Evolutionary conservation across 1,140 invertebrate genomes (phyloP).

Genomic region (Drosophila chauvacae): DNA sequence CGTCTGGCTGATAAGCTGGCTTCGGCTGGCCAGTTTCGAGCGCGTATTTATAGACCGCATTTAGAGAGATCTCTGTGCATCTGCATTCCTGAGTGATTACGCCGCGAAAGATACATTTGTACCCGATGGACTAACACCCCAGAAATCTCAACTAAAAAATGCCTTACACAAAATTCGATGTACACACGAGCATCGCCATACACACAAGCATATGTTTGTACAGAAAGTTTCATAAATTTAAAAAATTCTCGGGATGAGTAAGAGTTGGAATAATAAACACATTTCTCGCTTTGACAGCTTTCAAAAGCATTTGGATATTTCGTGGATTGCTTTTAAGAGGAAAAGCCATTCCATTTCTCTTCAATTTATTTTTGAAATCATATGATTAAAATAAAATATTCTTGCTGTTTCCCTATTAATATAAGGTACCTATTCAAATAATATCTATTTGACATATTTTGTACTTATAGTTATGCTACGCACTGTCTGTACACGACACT

Average conservation of each 20-base stretch:
- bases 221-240: slow-evolving; percentile 45
- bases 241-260: slow-evolving; percentile 3
- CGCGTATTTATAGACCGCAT: slow-evolving; percentile 40
- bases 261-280: slow-evolving; percentile 39
- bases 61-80: slow-evolving; percentile 39
- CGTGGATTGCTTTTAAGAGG: slow-evolving; percentile 2
- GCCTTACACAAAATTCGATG: slow-evolving; percentile 46
- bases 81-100: slow-evolving; percentile 52
- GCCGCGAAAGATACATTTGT: slow-evolving; percentile 45
- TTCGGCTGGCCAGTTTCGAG: slow-evolving; percentile 15
- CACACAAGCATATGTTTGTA: slow-evolving; percentile 1
- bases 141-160: slow-evolving; percentile 47
- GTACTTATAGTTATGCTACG: slow-evolving; percentile 1
- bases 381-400: background rate
- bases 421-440: background rate
- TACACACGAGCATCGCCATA: slow-evolving; percentile 24
- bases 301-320: slow-evolving; percentile 14
- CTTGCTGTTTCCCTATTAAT: background rate
- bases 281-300: slow-evolving; percentile 40
- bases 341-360: background rate
- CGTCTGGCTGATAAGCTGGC: slow-evolving; percentile 33
- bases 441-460: background rate
- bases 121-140: slow-evolving; percentile 37
- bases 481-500: slow-evolving; percentile 38
- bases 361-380: background rate